Conservation (phyloP, 2,888 invertebrate species). For the Polymixis lichenea region DNA sequence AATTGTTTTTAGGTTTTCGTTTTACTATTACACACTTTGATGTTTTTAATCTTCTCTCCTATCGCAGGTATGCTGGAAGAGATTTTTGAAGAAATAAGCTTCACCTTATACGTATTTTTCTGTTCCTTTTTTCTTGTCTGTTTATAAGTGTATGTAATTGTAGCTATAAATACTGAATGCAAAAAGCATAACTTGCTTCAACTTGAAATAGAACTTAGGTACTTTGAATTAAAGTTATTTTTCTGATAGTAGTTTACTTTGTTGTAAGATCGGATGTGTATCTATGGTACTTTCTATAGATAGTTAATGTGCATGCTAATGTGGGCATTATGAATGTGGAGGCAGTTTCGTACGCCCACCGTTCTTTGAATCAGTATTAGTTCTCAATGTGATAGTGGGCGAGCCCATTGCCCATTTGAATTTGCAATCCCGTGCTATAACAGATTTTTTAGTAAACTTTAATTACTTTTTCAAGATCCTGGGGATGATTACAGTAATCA, state of each 20-base stretch:
- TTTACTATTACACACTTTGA: too few species aligned
- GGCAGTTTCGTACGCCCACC: constrained; percentile 39
- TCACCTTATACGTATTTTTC: too few species aligned
- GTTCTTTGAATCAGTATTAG: constrained; percentile 25
- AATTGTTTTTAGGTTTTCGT: too few species aligned
- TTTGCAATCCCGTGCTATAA: constrained; percentile 56
- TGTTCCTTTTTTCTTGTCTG: too few species aligned
- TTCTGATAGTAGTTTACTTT: background rate
- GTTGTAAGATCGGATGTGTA: background rate
- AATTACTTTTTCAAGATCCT: constrained; percentile 28
- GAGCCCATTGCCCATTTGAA: constrained; percentile 42
- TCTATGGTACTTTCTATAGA: background rate
- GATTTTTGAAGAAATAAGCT: too few species aligned
- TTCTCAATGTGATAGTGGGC: constrained; percentile 47
- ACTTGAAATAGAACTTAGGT: background rate
- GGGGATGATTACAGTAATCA: background rate
- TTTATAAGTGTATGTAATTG: too few species aligned
- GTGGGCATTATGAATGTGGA: constrained; percentile 52
- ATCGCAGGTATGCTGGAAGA: too few species aligned
- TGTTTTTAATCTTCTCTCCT: too few species aligned
- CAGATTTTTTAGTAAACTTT: constrained; percentile 28
- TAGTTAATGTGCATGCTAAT: constrained; percentile 38
- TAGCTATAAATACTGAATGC: background rate
- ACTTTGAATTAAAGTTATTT: background rate
- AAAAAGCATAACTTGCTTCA: background rate